Base-by-base conservation (phyloP, 2,888 invertebrate species). In the Drosophila infuscata region DNA sequence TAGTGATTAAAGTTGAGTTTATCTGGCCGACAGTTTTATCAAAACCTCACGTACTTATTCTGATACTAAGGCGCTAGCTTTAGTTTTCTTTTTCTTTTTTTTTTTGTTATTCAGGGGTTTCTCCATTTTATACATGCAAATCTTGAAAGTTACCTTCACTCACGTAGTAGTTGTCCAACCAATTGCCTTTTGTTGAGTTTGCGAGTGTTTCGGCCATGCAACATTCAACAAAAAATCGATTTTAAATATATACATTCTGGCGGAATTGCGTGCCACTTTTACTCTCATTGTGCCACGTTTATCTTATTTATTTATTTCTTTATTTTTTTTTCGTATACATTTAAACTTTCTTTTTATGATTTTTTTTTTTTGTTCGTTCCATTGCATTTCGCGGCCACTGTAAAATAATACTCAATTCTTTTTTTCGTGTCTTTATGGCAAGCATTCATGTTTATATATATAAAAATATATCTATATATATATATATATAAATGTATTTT, bases 81-180 rank as follows among this genome's bases (percentile, higher is more conserved):
- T 38, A 52, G 43, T 46, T 49, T 30, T 69, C 62, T 33, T 33
- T 17, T 35, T 20, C 65, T 72, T 41, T 33, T 33, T 17, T 35
- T 20, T 68, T 72, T 41, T 33, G 48, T 54, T 68, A 61, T 46
- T 68, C 38, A 38, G 58, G 32, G 59, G 51, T 71, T 79, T 76
- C 76, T 60, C 51, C 43, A 36, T 38, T 59, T 69, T 71, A 63
- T 54, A 65, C 66, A 70, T 83, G 79, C 83, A 81, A 82, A 84
- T 88, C 70, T 81, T 48, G 36, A 9, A 51, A 38, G 52, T 43
- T 72, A 75, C 88, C 88, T 85, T 85, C 79, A 79, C 88, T 83
- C 88, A 88, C 84, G 88, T 88, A 72, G 38, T 54, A 32, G 48
- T 51, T n/a, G 30, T 11, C 38, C 29, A 56, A 35, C 46, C 51